These are phyloP conservation scores for Maniola jurtina DNA, from an alignment of 1,140 invertebrate species.

Conservation along the genomic window DNA sequence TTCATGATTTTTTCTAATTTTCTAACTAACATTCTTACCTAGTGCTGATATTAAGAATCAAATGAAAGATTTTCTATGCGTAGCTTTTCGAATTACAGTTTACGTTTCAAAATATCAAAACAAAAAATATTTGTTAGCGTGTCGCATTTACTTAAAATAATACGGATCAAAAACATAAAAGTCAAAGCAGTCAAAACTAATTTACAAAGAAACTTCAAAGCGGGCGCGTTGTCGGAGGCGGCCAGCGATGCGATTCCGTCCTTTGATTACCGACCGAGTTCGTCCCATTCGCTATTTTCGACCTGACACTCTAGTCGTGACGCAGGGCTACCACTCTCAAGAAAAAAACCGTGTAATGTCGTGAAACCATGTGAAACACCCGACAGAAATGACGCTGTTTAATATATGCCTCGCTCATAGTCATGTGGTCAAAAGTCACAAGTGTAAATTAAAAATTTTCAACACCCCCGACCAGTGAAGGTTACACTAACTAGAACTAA, in stretches of 20 bases:
- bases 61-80: too few relatives aligned
- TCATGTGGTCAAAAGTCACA: too few relatives aligned
- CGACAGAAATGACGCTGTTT: too few relatives aligned
- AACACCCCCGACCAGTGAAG: too few relatives aligned
- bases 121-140: conserved; percentile 5
- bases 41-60: too few relatives aligned
- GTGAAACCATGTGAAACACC: too few relatives aligned
- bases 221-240: conserved; percentile 36
- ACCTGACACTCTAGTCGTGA: conserved; percentile 32
- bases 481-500: too few relatives aligned
- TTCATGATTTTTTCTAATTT: too few relatives aligned
- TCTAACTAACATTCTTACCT: too few relatives aligned
- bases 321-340: conserved; percentile 20
- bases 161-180: conserved; percentile 11
- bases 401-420: too few relatives aligned
- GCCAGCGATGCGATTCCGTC: conserved; percentile 57
- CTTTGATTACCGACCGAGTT: conserved; percentile 59
- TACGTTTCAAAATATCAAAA: background rate
- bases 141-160: conserved; percentile 9
- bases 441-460: too few relatives aligned
- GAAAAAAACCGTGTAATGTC: background rate
- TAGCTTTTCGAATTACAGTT: too few relatives aligned
- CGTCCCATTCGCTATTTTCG: conserved; percentile 55
- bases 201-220: conserved; percentile 62
- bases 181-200: conserved; percentile 23